Conservation (phyloP, 2,888 invertebrate species). For the Harmothoe impar region DNA sequence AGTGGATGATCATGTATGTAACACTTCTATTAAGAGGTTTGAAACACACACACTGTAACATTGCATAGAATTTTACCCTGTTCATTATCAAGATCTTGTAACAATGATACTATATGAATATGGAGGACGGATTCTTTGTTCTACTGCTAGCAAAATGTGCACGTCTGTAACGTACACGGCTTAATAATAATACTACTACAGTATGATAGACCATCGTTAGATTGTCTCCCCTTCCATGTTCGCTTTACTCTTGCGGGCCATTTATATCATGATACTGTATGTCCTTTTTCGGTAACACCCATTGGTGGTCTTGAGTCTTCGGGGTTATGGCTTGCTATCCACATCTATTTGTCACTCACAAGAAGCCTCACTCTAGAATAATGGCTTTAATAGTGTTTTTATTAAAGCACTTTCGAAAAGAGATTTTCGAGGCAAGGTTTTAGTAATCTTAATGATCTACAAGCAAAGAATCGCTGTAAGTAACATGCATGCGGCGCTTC, state of each 20-base stretch:
- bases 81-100: background rate
- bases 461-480: conserved; percentile 13
- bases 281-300: conserved; percentile 60
- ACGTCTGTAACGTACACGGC: conserved; percentile 10
- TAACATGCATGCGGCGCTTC: conserved; percentile 5
- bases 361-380: conserved; percentile 54
- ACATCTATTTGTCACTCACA: conserved; percentile 3
- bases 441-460: background rate
- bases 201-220: conserved; percentile 37
- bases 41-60: background rate
- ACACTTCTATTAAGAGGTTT: too few species aligned
- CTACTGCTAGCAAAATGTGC: conserved; percentile 13
- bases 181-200: background rate
- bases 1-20: background rate
- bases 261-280: conserved; percentile 41
- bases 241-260: conserved; percentile 52
- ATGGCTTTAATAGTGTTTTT: conserved; percentile 7
- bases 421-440: background rate
- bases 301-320: conserved; percentile 43
- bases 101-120: background rate
- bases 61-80: conserved; percentile 22
- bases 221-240: conserved; percentile 44
- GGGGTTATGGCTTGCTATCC: conserved; percentile 55
- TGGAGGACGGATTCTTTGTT: background rate
- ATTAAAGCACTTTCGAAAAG: conserved; percentile 44